Evolutionary conservation across 2,888 invertebrate genomes (phyloP), one percentile per base, ranked within the genome.

Genomic region (Hecatera dysodea): DNA sequence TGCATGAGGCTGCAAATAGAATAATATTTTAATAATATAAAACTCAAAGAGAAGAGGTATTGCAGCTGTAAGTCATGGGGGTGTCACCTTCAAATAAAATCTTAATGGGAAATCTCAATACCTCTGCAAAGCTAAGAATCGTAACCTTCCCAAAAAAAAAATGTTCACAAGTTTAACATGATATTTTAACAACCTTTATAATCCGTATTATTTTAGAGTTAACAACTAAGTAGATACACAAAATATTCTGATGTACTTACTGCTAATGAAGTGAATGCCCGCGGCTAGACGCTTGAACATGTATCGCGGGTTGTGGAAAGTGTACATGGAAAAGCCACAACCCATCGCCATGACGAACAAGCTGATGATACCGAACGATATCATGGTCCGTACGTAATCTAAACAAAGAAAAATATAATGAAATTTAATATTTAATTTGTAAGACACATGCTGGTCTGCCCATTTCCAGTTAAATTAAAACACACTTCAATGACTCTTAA

Each of bases 281-380:
- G 98, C 98, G 6, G 98, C 98, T 33, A 98, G 96, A 48, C 98
- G 96, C 90, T 98, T 98, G 95, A 98, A 98, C 97, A 98, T 98
- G 91, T 98, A 98, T 7, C 98, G 97, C 5, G 98, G 98, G 89
- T 98, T 98, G 81, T 97, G 96, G 90, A 98, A 98, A 22, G 98
- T 98, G 90, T 98, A 98, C 78, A 97, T 96, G 9, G 98, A 98
- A 91, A 98, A 98, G 2, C 97, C 96, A 64, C 98, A 97, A 0
- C 98, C 98, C 97, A 98, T 97, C 55, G 97, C 92, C 97, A 98
- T 98, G 53, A 98, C 96, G 80, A 98, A 97, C 69, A 98, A 91
- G 75, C 98, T 98, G 87, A 98, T 98, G 82, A 98, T 97, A 56
- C 98, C 98, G 90, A 98, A 98, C 0, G 98, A 98, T 44, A 98